Evolutionary conservation across 37 sponge, comb jelly and placozoan genomes (phyloP), one percentile per base, ranked within the genome.

Genomic region (Diacarnus erythraeanus): DNA sequence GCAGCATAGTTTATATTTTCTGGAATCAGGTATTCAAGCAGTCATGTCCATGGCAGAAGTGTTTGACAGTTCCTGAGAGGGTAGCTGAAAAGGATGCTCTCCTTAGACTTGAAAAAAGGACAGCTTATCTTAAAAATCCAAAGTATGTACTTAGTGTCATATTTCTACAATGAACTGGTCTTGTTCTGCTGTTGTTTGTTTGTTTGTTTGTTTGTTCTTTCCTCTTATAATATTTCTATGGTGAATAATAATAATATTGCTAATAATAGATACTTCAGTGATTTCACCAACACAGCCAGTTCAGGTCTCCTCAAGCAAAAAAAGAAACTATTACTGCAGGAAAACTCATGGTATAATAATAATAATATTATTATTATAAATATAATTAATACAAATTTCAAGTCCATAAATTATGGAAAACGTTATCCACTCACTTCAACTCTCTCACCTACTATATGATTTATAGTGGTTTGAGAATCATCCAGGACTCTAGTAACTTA

Each of bases 231-330:
- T 4, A 43, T 38, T 25, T 41, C 23, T 29, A 72, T 2, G 23
- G 73, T n/a, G 20, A 5, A 44, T 43, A 72, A 44, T 22, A 39
- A 29, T 22, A 2, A 30, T 17, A 6, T 63, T 6, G 64, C 30
- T 63, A 6, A 8, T 68, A 9, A 1, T 66, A 43, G 82, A 65
- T 80, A 69, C 56, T 66, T 39, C 2, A 75, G 38, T 22, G 42
- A 23, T 1, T 57, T 68, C 66, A 34, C 68, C 70, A 86, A 76
- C 61, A 80, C 87, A 37, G 82, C 81, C 34, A 80, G 81, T 70
- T 56, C 41, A 76, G 82, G 81, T 23, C 69, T 70, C 59, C 44
- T 80, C 77, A 87, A 57, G 38, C 42, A 59, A 31, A 67, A 33
- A 41, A 29, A 15, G 42, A 59, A 38, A 4, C 42, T 26, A 63